These are phyloP conservation scores for Orchesellides sinensis DNA, from an alignment of 2,888 invertebrate species.

Conservation along the genomic window DNA sequence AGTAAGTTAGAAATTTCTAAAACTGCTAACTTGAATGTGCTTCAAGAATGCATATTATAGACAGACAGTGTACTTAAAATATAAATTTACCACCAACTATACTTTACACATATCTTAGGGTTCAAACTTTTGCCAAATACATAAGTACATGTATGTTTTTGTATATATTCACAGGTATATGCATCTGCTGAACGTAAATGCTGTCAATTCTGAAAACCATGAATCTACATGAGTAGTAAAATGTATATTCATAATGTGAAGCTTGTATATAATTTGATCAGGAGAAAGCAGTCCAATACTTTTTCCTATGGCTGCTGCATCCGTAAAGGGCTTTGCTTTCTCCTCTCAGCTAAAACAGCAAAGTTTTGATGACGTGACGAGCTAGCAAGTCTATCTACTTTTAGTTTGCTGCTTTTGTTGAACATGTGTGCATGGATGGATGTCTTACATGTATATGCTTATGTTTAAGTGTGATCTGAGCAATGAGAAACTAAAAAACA, in stretches of 20 bases:
- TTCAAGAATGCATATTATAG: too few relatives aligned
- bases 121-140: too few relatives aligned
- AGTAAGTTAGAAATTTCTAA: not conserved
- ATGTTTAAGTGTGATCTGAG: slow-evolving; percentile 5
- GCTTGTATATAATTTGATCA: slow-evolving; percentile 10
- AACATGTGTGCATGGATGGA: not conserved
- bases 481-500: slow-evolving; percentile 11
- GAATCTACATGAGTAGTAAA: slow-evolving; percentile 13
- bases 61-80: too few relatives aligned
- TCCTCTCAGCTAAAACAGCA: not conserved
- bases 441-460: not conserved
- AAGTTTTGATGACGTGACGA: slow-evolving; percentile 46
- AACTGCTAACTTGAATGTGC: not conserved
- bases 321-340: slow-evolving; percentile 12
- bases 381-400: not conserved
- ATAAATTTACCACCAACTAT: too few relatives aligned
- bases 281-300: slow-evolving; percentile 12
- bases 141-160: too few relatives aligned
- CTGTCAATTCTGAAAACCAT: too few relatives aligned
- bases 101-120: too few relatives aligned
- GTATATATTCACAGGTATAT: too few relatives aligned
- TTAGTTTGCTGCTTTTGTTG: not conserved
- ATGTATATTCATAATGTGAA: too few relatives aligned
- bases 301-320: slow-evolving; percentile 16
- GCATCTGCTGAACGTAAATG: too few relatives aligned